Evolutionary conservation across 2,888 invertebrate species (phyloP).

Genomic region (Synergus itoensis): DNA sequence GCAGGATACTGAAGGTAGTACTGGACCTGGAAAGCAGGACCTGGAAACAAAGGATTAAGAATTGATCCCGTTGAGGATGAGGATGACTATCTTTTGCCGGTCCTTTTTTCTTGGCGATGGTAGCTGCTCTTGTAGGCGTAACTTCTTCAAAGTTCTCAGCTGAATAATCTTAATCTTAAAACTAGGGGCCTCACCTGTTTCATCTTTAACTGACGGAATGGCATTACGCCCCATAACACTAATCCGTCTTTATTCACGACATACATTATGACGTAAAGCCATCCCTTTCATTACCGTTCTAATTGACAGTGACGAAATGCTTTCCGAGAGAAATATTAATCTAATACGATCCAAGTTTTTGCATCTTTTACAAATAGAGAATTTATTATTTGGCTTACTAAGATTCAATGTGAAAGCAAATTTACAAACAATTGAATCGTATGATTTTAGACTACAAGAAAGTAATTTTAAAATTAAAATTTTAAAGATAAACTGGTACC

Average conservation of each 20-base stretch:
- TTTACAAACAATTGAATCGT: neutral
- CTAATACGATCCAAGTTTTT: neutral
- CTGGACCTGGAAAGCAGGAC: slow-evolving; percentile 78
- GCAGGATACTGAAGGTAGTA: slow-evolving; percentile 75
- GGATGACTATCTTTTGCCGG: slow-evolving; percentile 43
- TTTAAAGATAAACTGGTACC: neutral
- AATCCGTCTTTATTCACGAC: neutral
- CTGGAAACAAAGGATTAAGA: slow-evolving; percentile 78
- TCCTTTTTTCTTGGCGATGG: slow-evolving; percentile 48
- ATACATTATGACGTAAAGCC: slow-evolving; percentile 13
- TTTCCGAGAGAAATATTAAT: slow-evolving; percentile 15
- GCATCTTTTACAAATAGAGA: no score
- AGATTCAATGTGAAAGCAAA: no score
- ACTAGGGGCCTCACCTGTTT: slow-evolving; percentile 61
- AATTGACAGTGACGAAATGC: slow-evolving; percentile 27
- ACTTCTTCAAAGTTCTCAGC: slow-evolving; percentile 44
- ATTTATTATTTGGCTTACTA: no score
- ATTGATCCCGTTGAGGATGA: slow-evolving; percentile 55
- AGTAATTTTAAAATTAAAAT: neutral
- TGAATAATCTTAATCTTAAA: slow-evolving; percentile 54
- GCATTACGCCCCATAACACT: neutral
- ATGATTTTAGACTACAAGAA: neutral
- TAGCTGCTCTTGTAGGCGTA: slow-evolving; percentile 39
- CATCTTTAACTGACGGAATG: slow-evolving; percentile 24
- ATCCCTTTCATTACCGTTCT: slow-evolving; percentile 8